Percentiles rank a stretch among this genome's conserved stretches.
Evolutionary conservation across 1,140 invertebrate genomes (phyloP).

Genomic region (Dendrolimus kikuchii): DNA sequence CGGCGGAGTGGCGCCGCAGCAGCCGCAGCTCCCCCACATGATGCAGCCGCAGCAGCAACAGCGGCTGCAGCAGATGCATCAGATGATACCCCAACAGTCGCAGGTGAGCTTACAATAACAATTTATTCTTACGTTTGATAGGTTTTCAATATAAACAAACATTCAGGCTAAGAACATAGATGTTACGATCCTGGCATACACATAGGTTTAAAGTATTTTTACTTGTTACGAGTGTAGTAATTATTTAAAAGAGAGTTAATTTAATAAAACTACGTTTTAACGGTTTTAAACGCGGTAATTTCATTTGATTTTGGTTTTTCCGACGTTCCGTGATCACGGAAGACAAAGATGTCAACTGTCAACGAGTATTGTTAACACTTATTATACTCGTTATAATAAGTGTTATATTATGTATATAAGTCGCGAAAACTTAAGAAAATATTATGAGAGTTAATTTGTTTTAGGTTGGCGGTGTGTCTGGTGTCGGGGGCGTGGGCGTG

Average conservation of each 20-base stretch:
- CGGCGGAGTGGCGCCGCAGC: constrained; percentile 59
- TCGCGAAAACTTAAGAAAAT: not conserved
- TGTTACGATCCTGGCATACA: too few species aligned
- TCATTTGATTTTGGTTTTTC: too few species aligned
- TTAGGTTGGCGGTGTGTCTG: constrained; percentile 49
- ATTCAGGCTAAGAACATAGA: too few species aligned
- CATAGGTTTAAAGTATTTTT: too few species aligned
- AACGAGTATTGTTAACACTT: too few species aligned
- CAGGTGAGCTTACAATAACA: constrained; percentile 32
- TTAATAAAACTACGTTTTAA: too few species aligned
- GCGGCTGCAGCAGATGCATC: constrained; percentile 68
- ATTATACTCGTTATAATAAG: too few species aligned
- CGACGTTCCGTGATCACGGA: too few species aligned
- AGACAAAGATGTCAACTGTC: too few species aligned
- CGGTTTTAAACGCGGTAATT: too few species aligned
- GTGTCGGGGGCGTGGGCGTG: constrained; percentile 38
- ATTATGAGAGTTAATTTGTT: not conserved
- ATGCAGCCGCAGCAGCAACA: constrained; percentile 73
- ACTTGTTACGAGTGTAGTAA: too few species aligned
- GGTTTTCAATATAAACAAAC: too few species aligned
- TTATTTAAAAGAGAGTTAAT: not conserved
- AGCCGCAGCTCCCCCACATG: constrained; percentile 69
- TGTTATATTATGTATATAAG: not conserved
- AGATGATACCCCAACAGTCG: constrained; percentile 73
- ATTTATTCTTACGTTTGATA: not conserved